A percentile compares a stretch with the other conserved stretches of the same genome.
These are phyloP conservation scores for Agapornis roseicollis DNA, from an alignment of 2,113 vertebrate genomes.

Conservation along the genomic window DNA sequence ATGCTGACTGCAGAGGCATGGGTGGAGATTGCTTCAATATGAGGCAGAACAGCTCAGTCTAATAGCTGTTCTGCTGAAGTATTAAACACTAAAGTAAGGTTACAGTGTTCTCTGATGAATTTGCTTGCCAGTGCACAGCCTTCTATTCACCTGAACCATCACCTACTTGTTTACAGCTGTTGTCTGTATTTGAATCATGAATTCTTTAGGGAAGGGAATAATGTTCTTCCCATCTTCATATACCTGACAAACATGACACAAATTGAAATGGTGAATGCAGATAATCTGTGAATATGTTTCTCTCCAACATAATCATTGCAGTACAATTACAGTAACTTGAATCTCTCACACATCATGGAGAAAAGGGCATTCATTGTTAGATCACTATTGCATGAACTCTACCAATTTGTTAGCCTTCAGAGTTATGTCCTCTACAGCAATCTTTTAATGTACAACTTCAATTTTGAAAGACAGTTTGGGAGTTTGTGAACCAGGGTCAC, in stretches of 20 bases:
- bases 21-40: not conserved
- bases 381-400: not conserved
- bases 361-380: not conserved
- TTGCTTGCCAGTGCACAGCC: not conserved
- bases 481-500: not conserved
- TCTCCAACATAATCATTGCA: not conserved
- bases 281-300: not conserved
- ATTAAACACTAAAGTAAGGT: not conserved
- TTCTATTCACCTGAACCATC: not conserved
- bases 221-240: not conserved
- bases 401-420: not conserved
- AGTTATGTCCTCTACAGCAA: not conserved
- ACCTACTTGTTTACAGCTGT: not conserved
- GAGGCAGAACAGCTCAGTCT: not conserved
- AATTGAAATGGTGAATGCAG: not conserved
- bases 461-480: not conserved
- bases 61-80: not conserved
- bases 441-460: not conserved
- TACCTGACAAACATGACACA: not conserved
- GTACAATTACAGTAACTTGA: not conserved
- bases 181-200: not conserved
- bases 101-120: not conserved
- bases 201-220: not conserved
- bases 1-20: not conserved
- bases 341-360: not conserved